Evolutionary conservation across 1,140 invertebrate genomes (phyloP), one percentile per base, ranked within the genome.

Genomic region (Kradibia gibbosae): DNA sequence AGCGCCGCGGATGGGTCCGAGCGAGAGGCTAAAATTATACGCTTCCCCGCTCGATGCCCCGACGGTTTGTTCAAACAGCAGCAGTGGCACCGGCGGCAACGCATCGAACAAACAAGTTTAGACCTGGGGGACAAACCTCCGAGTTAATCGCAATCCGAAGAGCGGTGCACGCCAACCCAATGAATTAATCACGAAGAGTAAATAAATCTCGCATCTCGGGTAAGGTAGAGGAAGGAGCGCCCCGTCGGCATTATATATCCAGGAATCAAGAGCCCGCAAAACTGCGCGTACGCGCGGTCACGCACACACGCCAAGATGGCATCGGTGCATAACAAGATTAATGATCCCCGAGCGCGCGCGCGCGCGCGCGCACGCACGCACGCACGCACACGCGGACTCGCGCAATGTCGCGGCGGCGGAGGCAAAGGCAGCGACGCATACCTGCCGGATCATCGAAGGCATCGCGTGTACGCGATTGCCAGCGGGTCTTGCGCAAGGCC

Each of bases 271-370:
- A 72, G 70, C 28, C 17, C 13, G 70, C 11, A 50, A 55, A 22
- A 20, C 50, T 22, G 20, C 8, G 25, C 17, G 25, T 17, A 7
- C 8, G n/a, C 42, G 8, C 34, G 4, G 0, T 34, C 60, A 22
- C 28, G 34, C 31, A 15, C 31, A 7, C 0, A 5, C 17, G 17
- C 34, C n/a, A 62, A 45, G 34, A 25, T 39, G 36, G 17, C 28
- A 45, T 78, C 39, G 0, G 20, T 45, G n/a, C 71, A 48, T 28
- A 65, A 62, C 70, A 80, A 80, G 71, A 80, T 80, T 80, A 74
- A 80, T n/a, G 70, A 57, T 71, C 53, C 55, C n/a, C 28, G 70
- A 34, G 3, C 11, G 42, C 3, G 11, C 22, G 20, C 8, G 39
- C n/a, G 25, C 15, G 62, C 31, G 5, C 45, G 48, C 73, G 73